Base-by-base conservation (phyloP, 2,797 vertebrate genomes). In the Leptoclinus maculatus region DNA sequence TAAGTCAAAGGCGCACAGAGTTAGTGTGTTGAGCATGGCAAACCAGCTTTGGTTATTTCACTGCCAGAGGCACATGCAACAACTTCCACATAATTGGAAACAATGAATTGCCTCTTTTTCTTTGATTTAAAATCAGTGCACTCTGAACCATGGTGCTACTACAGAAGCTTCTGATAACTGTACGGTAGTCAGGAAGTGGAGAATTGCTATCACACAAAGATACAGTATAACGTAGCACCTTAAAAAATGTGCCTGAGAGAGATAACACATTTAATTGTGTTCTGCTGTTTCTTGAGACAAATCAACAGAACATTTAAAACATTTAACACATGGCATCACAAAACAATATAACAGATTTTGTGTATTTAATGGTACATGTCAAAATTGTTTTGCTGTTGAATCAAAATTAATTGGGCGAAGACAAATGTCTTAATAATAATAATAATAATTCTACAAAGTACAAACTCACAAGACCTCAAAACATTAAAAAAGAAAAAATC, bases 51-150 rank as follows among this genome's bases (percentile, higher is more conserved):
- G 13, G 16, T 62, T 56, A 54, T 80, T 74, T 71, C 9, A 63
- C 47, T 39, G 34, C 72, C 47, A 74, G 60, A 66, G 76, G 60
- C 27, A 25, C 21, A 43, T 63, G 23, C 16, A 65, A 66, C 13
- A 73, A 45, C 34, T 60, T 87, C 17, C 47, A 72, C 53, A 47
- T 78, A 58, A 68, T 49, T 76, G 80, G 27, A 79, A 81, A 43
- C 17, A 47, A 59, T 71, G 74, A 43, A 73, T 49, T 3, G 16
- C 27, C 47, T 54, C 5, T 54, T 66, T 70, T 54, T 25, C 19
- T 76, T 75, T 36, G 5, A 70, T 76, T 73, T 54, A 1, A 49
- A 83, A 75, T 62, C 13, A 5, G 5, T 12, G 38, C 19, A 36
- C 45, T 68, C 16, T 71, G 58, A 70, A 45, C 9, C 27, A 65